phyloP scores from a whole-genome alignment of 2,888 invertebrate species.

The Synanthedon myopaeformis region DNA sequence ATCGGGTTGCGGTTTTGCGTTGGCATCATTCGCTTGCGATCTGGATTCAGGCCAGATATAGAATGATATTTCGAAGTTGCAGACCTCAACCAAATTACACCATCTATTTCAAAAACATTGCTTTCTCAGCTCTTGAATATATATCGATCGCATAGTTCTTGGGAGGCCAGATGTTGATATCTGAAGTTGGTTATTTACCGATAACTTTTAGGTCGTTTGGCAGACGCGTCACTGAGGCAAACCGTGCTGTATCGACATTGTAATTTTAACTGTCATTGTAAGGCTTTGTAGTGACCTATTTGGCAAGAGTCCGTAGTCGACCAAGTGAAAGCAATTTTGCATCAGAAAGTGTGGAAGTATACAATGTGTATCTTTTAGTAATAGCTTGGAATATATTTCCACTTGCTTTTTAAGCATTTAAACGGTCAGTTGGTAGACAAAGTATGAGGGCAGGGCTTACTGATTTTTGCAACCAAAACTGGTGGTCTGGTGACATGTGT shows the following conservation, averaged over 20 bases:
- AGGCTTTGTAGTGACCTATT: not conserved
- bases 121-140: conserved; percentile 3
- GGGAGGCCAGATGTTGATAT: conserved; percentile 4
- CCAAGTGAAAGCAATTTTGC: not conserved
- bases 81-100: not conserved
- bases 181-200: not conserved
- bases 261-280: not conserved
- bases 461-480: no score
- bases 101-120: not conserved
- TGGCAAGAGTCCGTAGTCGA: not conserved
- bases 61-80: not conserved
- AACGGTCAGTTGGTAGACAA: no score
- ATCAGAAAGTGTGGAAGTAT: not conserved
- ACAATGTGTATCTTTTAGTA: no score
- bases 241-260: not conserved
- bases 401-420: no score
- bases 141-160: conserved; percentile 3
- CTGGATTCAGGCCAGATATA: not conserved
- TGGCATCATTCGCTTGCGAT: not conserved
- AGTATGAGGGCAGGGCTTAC: no score
- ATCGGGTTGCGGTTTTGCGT: not conserved
- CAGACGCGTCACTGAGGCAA: not conserved
- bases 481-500: no score
- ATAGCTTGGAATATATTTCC: no score
- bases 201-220: not conserved